phyloP scores from a whole-genome alignment of 2,113 vertebrate genomes.

The Melanerpes formicivorus region DNA sequence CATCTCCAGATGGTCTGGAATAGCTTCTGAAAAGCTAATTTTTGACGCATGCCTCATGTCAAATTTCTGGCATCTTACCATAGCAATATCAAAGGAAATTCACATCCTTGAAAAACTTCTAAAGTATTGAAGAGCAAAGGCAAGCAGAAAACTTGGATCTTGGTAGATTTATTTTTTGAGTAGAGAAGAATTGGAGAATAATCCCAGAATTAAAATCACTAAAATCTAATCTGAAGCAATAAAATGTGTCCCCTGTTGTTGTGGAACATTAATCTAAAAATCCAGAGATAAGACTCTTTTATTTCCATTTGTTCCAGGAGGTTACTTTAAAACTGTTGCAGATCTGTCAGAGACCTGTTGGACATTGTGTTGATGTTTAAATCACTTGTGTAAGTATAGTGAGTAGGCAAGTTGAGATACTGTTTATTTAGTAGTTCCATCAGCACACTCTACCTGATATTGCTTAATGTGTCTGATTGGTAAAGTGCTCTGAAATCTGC shows the following conservation, averaged over 20 bases:
- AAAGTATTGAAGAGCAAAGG: neutral
- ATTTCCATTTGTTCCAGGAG: neutral
- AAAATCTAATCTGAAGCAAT: neutral
- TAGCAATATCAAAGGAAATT: conserved; percentile 16
- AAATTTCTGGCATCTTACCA: conserved; percentile 44
- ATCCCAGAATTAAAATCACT: neutral
- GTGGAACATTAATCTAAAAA: neutral
- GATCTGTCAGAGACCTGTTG: neutral
- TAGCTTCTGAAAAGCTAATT: conserved; percentile 61
- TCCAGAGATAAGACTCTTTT: neutral
- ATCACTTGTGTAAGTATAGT: neutral
- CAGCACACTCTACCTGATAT: neutral
- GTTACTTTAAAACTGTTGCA: neutral
- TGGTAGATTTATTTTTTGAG: neutral
- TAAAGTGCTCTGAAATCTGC: neutral
- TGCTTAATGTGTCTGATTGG: neutral
- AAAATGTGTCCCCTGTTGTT: neutral
- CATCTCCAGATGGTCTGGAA: conserved; percentile 65
- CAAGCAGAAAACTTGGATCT: neutral
- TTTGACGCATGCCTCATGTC: conserved; percentile 23
- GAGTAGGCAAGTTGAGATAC: neutral
- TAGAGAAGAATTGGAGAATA: neutral
- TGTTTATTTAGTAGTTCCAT: neutral
- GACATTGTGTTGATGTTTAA: neutral
- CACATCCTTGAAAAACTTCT: conserved; percentile 3